Evolutionary conservation across 2,113 vertebrate genomes (phyloP).

Genomic region (Cyanoderma ruficeps): DNA sequence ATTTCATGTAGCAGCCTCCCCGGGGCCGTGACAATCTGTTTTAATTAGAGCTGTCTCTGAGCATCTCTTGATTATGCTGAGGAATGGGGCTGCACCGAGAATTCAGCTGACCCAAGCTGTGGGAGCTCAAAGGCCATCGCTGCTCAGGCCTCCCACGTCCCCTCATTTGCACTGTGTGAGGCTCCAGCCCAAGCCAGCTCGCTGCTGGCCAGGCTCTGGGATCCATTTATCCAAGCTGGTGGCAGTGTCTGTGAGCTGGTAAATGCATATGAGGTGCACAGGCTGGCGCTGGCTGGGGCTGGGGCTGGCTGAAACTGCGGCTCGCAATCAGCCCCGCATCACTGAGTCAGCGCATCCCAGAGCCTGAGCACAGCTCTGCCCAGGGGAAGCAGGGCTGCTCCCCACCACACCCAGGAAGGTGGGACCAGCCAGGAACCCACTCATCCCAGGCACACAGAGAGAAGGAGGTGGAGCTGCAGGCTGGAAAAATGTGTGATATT

Average conservation of each 20-base stretch:
- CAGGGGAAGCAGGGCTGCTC: constrained; percentile 50
- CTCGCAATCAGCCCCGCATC: constrained; percentile 67
- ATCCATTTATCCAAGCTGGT: constrained; percentile 65
- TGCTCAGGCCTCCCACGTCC: constrained; percentile 8
- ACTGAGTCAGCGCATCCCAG: constrained; percentile 62
- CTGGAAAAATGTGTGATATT: constrained; percentile 14
- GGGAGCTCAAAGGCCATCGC: constrained; percentile 12
- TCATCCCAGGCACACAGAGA: not conserved
- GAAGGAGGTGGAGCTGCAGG: not conserved
- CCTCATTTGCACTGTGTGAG: constrained; percentile 20
- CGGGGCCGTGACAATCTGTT: not conserved
- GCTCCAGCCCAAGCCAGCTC: not conserved
- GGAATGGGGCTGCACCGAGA: not conserved
- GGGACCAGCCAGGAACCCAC: not conserved
- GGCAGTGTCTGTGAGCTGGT: constrained; percentile 63
- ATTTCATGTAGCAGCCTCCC: not conserved
- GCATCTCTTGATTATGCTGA: constrained; percentile 32
- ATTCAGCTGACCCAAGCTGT: constrained; percentile 51
- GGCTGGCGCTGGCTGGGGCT: constrained; percentile 46
- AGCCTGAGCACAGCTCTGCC: constrained; percentile 68
- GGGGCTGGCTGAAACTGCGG: constrained; percentile 58
- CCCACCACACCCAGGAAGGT: constrained; percentile 63
- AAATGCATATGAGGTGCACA: not conserved
- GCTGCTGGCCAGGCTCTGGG: not conserved
- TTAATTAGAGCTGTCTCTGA: constrained; percentile 43